phyloP scores from a whole-genome alignment of 2,113 vertebrate species.

The Oncorhynchus masou region DNA sequence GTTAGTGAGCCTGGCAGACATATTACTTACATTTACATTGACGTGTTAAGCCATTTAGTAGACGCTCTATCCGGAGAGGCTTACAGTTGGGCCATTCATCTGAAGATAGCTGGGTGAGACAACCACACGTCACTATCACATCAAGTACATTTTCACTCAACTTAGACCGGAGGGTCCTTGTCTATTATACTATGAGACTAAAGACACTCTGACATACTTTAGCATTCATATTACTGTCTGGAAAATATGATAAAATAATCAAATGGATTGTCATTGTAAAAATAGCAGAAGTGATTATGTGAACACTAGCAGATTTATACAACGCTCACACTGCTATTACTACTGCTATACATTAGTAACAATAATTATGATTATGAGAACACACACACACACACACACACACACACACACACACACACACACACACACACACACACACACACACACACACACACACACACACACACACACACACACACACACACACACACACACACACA shows the following conservation, averaged over 20 bases:
- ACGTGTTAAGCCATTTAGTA: neutral
- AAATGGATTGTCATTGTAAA: neutral
- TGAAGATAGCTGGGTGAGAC: too few relatives aligned
- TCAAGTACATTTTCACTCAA: neutral
- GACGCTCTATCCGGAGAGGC: neutral
- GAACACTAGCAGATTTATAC: too few relatives aligned
- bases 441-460: slow-evolving; percentile 17
- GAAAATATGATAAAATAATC: neutral
- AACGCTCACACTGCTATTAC: too few relatives aligned
- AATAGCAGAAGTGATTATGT: neutral
- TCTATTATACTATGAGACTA: neutral
- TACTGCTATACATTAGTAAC: neutral
- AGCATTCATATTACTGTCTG: neutral
- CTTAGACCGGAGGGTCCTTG: neutral
- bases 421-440: slow-evolving; percentile 5
- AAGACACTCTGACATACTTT: neutral
- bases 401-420: slow-evolving; percentile 14
- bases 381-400: slow-evolving; percentile 25
- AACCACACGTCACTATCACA: neutral
- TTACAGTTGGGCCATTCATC: too few relatives aligned
- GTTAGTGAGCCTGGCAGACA: neutral
- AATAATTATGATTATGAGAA: neutral
- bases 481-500: slow-evolving; percentile 8
- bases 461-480: neutral
- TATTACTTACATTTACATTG: neutral